Conservation (phyloP, 2,113 vertebrate genomes). For the Eublepharis macularius region DNA sequence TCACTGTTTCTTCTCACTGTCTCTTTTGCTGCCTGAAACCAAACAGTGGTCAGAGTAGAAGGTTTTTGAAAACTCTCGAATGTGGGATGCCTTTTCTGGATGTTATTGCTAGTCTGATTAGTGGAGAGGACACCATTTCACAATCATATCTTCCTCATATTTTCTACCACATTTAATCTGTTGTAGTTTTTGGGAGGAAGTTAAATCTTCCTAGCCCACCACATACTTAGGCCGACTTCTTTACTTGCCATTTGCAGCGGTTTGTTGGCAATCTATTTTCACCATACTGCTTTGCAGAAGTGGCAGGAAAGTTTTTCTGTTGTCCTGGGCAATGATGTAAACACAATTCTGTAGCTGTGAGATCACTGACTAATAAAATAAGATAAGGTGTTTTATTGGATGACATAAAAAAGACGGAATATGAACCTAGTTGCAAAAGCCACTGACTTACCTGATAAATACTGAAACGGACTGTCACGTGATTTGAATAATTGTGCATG, state of each 20-base stretch:
- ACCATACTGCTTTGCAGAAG: constrained; percentile 42
- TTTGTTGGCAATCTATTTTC: constrained; percentile 2
- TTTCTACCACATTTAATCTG: not conserved
- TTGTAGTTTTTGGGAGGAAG: constrained; percentile 45
- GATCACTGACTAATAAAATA: constrained; percentile 43
- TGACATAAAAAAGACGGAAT: constrained; percentile 38
- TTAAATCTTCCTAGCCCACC: not conserved
- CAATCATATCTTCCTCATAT: not conserved
- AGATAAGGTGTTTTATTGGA: constrained; percentile 56
- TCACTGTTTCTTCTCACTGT: no score
- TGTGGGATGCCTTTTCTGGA: not conserved
- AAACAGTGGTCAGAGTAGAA: no score
- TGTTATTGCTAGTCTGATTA: no score
- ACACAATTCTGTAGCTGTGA: constrained; percentile 51
- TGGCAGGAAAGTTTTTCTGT: constrained; percentile 47
- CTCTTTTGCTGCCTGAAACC: no score
- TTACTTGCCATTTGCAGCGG: constrained; percentile 24
- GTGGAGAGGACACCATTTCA: not conserved
- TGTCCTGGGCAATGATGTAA: constrained; percentile 56
- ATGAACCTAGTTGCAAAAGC: constrained; percentile 34
- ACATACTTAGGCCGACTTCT: constrained; percentile 2
- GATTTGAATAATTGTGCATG: not conserved
- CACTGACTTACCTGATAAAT: constrained; percentile 38
- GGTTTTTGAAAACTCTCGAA: no score
- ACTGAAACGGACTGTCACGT: not conserved